Evolutionary conservation across 2,113 vertebrate genomes (phyloP), one percentile per base, ranked within the genome.

Genomic region (Carollia perspicillata): DNA sequence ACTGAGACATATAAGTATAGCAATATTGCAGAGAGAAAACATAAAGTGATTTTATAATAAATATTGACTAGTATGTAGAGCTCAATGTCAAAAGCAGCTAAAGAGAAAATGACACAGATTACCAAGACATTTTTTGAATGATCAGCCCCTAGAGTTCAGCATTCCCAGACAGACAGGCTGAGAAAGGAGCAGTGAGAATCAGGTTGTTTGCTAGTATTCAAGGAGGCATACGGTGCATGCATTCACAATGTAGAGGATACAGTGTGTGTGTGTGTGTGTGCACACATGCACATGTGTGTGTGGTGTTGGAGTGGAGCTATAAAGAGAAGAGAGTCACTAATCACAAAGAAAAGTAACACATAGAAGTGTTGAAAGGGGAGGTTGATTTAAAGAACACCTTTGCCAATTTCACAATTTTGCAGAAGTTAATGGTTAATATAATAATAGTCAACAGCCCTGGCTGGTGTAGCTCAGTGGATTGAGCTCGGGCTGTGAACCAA

Each of bases 31-130:
- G 44, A 95, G 20, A 77, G 47, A 42, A 90, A 55, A 14, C 30
- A 81, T 10, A 68, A 17, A 65, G 42, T 28, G 10, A 69, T 40
- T 66, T 33, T 42, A 53, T 58, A 80, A 84, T 89, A 81, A 88
- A 86, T 30, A 60, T 72, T 84, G 66, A 90, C 17, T 86, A 84
- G n/a, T 49, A 55, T 28, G n/a, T 66, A 84, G 30, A 42, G 16
- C 4, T 3, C 8, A 80, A 37, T 11, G 51, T 68, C 78, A 26
- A 81, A 89, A 93, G 4, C 68, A 51, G 12, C 4, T 40, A 81
- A 94, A 84, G 51, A 86, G 35, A 22, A 79, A 72, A 81, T 51
- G 28, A 16, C 23, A 90, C 2, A 49, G 47, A 81, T 75, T 30
- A 42, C 2, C 9, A 17, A 26, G 3, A 2, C 6, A 49, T 13